Conservation (phyloP, 2,797 vertebrate species). For the Chaenodraco wilsoni region DNA sequence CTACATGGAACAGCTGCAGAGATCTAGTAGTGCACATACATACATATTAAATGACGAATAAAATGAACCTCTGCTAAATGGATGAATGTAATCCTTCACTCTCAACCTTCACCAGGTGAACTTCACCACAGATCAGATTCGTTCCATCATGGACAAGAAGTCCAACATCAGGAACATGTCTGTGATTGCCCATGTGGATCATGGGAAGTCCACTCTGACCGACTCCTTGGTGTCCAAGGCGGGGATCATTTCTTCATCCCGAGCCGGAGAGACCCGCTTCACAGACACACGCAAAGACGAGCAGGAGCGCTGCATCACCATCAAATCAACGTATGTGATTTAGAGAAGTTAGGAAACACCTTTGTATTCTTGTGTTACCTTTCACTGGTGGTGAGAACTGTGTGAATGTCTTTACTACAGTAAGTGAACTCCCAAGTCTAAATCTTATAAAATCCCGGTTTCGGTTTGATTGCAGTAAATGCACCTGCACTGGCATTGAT, state of each 20-base stretch:
- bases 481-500: neutral
- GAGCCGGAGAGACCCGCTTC: conserved; percentile 93
- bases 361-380: neutral
- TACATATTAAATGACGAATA: conserved; percentile 44
- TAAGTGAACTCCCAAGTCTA: neutral
- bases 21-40: conserved; percentile 40
- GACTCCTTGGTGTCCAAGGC: conserved; percentile 95
- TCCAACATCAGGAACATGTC: conserved; percentile 98
- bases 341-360: neutral
- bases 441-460: neutral
- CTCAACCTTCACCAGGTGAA: conserved; percentile 86
- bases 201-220: conserved; percentile 94
- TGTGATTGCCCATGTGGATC: conserved; percentile 95
- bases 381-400: neutral
- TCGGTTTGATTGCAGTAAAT: neutral
- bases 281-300: conserved; percentile 96
- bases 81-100: conserved; percentile 4
- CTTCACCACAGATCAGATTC: conserved; percentile 97
- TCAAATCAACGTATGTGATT: conserved; percentile 93
- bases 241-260: conserved; percentile 91
- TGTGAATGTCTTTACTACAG: too few species aligned
- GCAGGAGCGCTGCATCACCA: conserved; percentile 97
- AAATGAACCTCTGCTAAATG: conserved; percentile 31
- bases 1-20: conserved; percentile 33
- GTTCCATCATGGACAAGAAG: conserved; percentile 98